Base-by-base conservation (phyloP, 1,140 invertebrate genomes). In the Venustaconcha ellipsiformis region DNA sequence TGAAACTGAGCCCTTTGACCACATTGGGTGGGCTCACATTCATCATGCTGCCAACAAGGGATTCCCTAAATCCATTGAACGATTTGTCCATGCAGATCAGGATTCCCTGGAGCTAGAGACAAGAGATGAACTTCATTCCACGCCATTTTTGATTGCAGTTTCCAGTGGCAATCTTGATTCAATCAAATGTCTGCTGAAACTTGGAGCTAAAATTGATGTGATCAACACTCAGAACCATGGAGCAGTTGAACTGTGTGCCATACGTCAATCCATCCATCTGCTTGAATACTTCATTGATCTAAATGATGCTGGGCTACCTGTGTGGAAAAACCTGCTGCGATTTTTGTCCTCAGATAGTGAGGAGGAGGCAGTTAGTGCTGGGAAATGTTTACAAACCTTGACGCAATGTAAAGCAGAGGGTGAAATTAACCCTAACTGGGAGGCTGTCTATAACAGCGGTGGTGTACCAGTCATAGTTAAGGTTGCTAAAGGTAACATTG, bases 71-170 rank as follows among this genome's bases (percentile, higher is more conserved):
- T 88, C 89, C 13, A 72, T 90, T 15, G 84, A 88, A 58, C 77
- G 83, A 57, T 89, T 88, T 74, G 81, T 88, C 20, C 78, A 83
- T 67, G 85, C 83, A 23, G 83, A 86, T 71, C 80, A 70, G 0
- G 79, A 80, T 18, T 81, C 83, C 23, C 73, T 89, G 59, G 88
- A 89, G 67, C 78, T 87, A n/a, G 84, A 87, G 78, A 89, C 89
- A 1, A 78, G 70, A 20, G 89, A 90, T 79, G 86, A 84, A 17
- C 74, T 82, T 8, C 64, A 80, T 57, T 82, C 84, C 60, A 90
- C 89, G 6, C 89, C 89, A 17, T 84, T 90, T 64, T 70, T 90
- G 57, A 81, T 89, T 74, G 88, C 89, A 8, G 83, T 89, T 14
- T 78, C 81, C 56, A 85, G 83, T 14, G 86, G 87, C 14, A 84